Base-by-base conservation (phyloP, 2,888 invertebrate genomes). In the Morinoia aosen region DNA sequence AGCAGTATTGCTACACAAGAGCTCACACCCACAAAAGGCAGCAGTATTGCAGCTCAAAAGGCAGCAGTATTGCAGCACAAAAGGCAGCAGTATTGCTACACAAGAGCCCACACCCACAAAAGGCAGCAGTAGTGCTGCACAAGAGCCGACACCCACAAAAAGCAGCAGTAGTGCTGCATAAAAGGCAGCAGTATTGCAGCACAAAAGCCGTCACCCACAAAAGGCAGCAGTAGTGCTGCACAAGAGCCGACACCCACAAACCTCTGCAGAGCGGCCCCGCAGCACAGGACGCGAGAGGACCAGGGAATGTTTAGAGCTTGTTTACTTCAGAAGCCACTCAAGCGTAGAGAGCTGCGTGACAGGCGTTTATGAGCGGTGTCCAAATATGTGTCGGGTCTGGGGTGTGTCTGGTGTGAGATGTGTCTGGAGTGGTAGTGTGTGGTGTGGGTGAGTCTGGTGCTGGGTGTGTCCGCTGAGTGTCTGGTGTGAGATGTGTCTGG, bases 291-390 rank as follows among this genome's bases (percentile, higher is more conserved):
- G 25, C 25, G 2, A 3, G 33, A 33, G 25, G 76, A 76, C 76
- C 76, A 76, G 76, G 25, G 76, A 76, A 76, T 76, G 76, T 76
- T 76, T 76, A 76, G 76, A 76, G 33, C 76, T 76, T 76, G 76
- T 76, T 76, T 76, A 76, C 76, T 76, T 76, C 76, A 76, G 76
- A 76, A 76, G 76, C 76, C 76, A 76, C 76, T 76, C 76, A 76
- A 76, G 76, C 76, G 33, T 76, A 76, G 76, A 76, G 76, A 76
- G 76, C 76, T 76, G 76, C 76, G 76, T 76, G 76, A 76, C 76
- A 76, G 76, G 33, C 76, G 76, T 76, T 76, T 76, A 76, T 76
- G 76, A 76, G 76, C 76, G 76, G 76, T 76, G 76, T 76, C 76
- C 76, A 76, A 76, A 76, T 76, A 76, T 76, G 76, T 76, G 76